phyloP scores from a whole-genome alignment of 2,888 invertebrate genomes.

The Nemotelus nigrinus region DNA sequence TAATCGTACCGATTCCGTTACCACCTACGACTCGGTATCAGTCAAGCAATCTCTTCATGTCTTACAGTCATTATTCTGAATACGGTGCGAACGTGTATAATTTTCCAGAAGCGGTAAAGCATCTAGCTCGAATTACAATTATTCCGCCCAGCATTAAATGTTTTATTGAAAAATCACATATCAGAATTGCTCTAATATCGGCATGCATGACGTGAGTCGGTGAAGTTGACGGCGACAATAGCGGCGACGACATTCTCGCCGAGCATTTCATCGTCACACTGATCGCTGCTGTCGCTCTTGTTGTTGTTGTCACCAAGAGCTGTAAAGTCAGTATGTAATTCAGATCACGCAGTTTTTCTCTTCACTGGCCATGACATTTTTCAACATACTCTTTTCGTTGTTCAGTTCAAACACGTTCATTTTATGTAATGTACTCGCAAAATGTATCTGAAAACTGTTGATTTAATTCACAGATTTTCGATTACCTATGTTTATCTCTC shows the following conservation, averaged over 20 bases:
- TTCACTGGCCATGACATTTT: slow-evolving; percentile 31
- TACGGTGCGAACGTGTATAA: background rate
- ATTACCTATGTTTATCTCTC: no score
- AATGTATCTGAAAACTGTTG: background rate
- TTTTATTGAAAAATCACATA: no score
- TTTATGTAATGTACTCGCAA: slow-evolving; percentile 16
- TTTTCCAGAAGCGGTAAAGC: background rate
- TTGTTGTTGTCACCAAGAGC: background rate
- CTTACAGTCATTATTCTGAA: background rate
- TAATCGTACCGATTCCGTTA: background rate
- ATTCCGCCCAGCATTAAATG: background rate
- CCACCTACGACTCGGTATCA: background rate
- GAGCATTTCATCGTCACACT: background rate
- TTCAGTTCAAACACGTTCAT: slow-evolving; percentile 10
- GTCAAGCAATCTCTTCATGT: background rate
- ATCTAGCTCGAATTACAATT: background rate
- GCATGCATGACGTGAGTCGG: no score
- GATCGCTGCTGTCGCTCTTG: background rate
- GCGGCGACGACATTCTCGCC: no score
- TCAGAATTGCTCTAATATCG: no score
- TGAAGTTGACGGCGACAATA: no score
- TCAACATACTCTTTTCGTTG: background rate
- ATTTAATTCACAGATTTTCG: background rate
- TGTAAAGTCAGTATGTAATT: background rate
- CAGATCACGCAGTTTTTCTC: slow-evolving; percentile 27